These are phyloP conservation scores for Scaptomyza cyrtandrae DNA, from an alignment of 2,888 invertebrate genomes.

Conservation along the genomic window DNA sequence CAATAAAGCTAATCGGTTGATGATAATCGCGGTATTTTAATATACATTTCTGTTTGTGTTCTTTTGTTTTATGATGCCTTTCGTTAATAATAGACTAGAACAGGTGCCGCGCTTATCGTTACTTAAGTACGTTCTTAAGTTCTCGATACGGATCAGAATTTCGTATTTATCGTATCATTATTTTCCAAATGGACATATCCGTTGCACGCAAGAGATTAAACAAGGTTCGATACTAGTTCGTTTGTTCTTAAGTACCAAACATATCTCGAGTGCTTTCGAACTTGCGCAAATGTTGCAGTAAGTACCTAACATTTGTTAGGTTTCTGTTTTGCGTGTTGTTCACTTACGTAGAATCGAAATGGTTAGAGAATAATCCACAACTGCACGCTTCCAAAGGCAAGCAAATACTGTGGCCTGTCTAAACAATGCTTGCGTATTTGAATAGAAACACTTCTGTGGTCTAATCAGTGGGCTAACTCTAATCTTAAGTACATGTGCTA, in stretches of 20 bases:
- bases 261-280: not conserved
- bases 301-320: conserved; percentile 26
- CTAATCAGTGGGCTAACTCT: conserved; percentile 33
- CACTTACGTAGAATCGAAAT: conserved; percentile 16
- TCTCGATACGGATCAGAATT: conserved; percentile 12
- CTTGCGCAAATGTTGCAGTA: not conserved
- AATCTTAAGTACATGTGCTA: conserved; percentile 45
- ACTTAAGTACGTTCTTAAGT: conserved; percentile 16
- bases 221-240: not conserved
- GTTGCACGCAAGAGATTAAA: conserved; percentile 29
- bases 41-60: not conserved
- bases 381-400: conserved; percentile 19
- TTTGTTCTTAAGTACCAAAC: not conserved
- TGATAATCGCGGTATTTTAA: conserved; percentile 41
- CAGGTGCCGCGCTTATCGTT: conserved; percentile 32
- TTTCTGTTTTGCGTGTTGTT: conserved; percentile 24
- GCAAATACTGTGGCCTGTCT: conserved; percentile 22
- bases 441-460: conserved; percentile 13
- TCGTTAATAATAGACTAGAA: not conserved
- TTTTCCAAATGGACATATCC: conserved; percentile 28
- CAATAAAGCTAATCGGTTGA: conserved; percentile 25
- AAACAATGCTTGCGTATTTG: conserved; percentile 19
- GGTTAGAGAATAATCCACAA: conserved; percentile 3
- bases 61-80: conserved; percentile 16
- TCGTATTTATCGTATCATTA: conserved; percentile 29